Percentiles rank a stretch among this genome's conserved stretches.
Evolutionary conservation across 2,113 vertebrate genomes (phyloP).

Genomic region (Tyto alba): DNA sequence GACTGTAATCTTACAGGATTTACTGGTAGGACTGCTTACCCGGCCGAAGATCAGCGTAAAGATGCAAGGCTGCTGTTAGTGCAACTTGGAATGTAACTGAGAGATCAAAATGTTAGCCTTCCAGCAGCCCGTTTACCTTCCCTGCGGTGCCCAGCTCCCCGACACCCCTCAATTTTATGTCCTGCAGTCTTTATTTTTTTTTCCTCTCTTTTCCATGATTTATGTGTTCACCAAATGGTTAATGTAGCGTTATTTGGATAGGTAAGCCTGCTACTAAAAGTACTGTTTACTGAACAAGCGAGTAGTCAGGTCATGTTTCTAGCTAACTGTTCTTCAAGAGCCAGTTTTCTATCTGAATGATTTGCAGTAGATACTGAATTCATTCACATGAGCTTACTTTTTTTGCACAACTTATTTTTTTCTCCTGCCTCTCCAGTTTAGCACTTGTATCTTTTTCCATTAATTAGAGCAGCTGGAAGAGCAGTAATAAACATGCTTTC

Average conservation of each 20-base stretch:
- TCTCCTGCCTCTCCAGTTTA: neutral
- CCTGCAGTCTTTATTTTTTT: neutral
- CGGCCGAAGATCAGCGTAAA: neutral
- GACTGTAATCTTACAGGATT: neutral
- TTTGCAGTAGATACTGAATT: neutral
- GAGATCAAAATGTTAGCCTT: neutral
- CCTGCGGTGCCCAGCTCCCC: accelerated
- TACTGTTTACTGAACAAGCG: neutral
- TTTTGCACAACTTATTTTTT: neutral
- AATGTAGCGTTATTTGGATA: neutral
- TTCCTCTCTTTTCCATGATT: neutral
- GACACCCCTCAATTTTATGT: neutral
- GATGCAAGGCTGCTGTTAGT: neutral
- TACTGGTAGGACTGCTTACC: neutral
- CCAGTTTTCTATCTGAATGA: neutral
- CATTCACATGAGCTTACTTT: neutral
- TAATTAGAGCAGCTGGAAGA: constrained; percentile 10
- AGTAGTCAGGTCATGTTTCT: neutral
- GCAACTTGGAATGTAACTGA: neutral
- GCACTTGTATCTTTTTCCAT: neutral
- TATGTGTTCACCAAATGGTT: neutral
- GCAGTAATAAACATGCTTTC: neutral
- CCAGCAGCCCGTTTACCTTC: neutral
- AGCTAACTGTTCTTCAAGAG: neutral
- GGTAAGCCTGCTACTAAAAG: neutral